A percentile compares a stretch with the other conserved stretches of the same genome.
phyloP scores from a whole-genome alignment of 2,888 invertebrate genomes.

The Tetropium fuscum region DNA sequence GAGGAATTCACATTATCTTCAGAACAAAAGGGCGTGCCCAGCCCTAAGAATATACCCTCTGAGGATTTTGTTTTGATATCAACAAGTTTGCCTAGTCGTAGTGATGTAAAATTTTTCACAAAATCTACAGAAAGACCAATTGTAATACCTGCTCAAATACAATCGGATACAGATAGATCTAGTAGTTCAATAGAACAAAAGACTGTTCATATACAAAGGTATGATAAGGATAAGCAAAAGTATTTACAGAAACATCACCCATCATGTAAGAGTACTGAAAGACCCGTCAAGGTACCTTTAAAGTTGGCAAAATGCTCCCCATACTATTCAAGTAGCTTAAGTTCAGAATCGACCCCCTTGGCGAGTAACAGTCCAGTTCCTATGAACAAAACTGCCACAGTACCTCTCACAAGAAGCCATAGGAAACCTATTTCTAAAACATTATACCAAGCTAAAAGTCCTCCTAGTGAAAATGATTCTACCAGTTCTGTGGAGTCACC shows the following conservation, averaged over 20 bases:
- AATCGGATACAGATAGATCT: slow-evolving; percentile 66
- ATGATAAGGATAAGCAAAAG: slow-evolving; percentile 62
- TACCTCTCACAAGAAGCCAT: slow-evolving; percentile 62
- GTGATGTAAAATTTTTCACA: slow-evolving; percentile 59
- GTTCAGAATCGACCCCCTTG: slow-evolving; percentile 80
- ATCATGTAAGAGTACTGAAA: slow-evolving; percentile 59
- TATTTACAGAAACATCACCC: slow-evolving; percentile 56
- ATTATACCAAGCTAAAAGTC: slow-evolving; percentile 75
- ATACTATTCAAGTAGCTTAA: slow-evolving; percentile 80
- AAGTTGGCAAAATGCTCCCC: slow-evolving; percentile 78
- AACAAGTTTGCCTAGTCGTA: slow-evolving; percentile 42
- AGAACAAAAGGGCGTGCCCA: slow-evolving; percentile 55
- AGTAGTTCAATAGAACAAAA: slow-evolving; percentile 68
- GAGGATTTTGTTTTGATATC: slow-evolving; percentile 60
- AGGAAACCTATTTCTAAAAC: slow-evolving; percentile 70
- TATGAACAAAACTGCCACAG: slow-evolving; percentile 71
- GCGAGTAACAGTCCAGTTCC: slow-evolving; percentile 71
- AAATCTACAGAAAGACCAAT: slow-evolving; percentile 70
- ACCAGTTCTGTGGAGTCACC: slow-evolving; percentile 80
- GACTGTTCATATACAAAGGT: slow-evolving; percentile 61
- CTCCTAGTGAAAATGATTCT: slow-evolving; percentile 81
- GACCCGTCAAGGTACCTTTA: slow-evolving; percentile 65
- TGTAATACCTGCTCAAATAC: slow-evolving; percentile 67
- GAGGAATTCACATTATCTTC: slow-evolving; percentile 54
- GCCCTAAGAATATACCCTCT: slow-evolving; percentile 62